Percentiles rank a stretch among this genome's conserved stretches.
Conservation (phyloP, 2,888 invertebrate genomes). For the Sinodicranocentrus sp. region DNA sequence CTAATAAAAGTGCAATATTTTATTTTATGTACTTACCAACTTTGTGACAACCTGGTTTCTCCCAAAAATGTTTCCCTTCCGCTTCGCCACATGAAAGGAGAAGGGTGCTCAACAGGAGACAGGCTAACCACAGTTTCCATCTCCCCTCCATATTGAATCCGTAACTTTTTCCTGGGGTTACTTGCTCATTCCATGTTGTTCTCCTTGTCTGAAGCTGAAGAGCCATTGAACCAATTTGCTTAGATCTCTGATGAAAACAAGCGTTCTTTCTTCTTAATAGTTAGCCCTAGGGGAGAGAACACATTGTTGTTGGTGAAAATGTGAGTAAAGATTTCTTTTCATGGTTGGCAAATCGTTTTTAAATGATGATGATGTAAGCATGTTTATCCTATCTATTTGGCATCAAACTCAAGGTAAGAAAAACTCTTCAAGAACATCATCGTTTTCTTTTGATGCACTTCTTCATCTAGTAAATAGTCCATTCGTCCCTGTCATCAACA, state of each 20-base stretch:
- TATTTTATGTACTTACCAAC: constrained; percentile 82
- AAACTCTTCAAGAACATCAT: not conserved
- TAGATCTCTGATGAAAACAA: not conserved
- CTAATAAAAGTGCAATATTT: constrained; percentile 7
- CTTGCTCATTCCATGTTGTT: constrained; percentile 22
- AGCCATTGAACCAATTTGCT: constrained; percentile 33
- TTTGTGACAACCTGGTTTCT: constrained; percentile 88
- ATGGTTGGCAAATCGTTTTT: not conserved
- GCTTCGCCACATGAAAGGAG: constrained; percentile 51
- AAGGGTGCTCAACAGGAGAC: constrained; percentile 37
- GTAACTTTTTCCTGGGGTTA: constrained; percentile 26
- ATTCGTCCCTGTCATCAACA: constrained; percentile 26
- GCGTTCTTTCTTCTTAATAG: not conserved
- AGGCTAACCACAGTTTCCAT: constrained; percentile 38
- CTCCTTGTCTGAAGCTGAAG: constrained; percentile 20
- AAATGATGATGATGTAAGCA: not conserved
- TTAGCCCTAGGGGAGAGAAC: constrained; percentile 23
- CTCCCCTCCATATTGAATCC: constrained; percentile 35
- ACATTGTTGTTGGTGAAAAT: not conserved
- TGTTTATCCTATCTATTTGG: not conserved
- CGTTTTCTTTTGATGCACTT: not conserved
- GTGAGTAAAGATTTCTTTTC: not conserved
- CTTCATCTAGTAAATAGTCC: not conserved
- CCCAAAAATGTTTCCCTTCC: constrained; percentile 81
- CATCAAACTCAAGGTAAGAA: not conserved